Evolutionary conservation across 2,888 invertebrate genomes (phyloP), one percentile per base, ranked within the genome.

Genomic region (Empis stercorea): DNA sequence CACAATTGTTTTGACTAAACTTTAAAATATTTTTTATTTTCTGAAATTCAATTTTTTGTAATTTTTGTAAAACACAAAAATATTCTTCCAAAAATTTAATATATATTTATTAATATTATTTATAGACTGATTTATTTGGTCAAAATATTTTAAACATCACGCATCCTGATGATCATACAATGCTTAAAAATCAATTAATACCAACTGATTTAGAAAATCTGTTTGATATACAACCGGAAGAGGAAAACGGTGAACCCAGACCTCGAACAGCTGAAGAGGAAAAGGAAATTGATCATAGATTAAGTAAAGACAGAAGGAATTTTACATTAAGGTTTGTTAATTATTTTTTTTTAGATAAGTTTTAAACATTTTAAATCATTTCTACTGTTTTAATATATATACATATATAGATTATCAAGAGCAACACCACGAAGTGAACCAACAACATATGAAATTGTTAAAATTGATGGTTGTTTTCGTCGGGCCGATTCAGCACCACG

Each of bases 101-200:
- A 20, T 20, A 20, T 20, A 20, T 20, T 20, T 20, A 20, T 20
- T 20, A 5, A 5, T 27, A 27, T 7, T 27, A 16, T 45, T 72
- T 73, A 17, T 75, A 91, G 82, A 79, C 84, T 59, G 91, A 93
- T 64, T 73, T 92, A 55, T 76, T 91, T 63, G 86, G 85, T 14
- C 81, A 84, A 68, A 86, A 81, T 57, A 66, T 94, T 65, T 83
- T 82, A 71, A 80, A 84, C 60, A 85, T 88, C 66, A 78, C 87
- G 38, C 84, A 87, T 67, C 74, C 79, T n/a, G 78, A 82, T 60
- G 83, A 95, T 67, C 84, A 84, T 56, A 80, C 80, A 41, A 77
- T 79, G 56, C 70, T 93, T 45, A 74, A 75, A 44, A 74, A 77
- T 44, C 80, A 81, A 56, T 70, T 88, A 50, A 73, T 73, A 62